These are phyloP conservation scores for Amiota communis DNA, from an alignment of 2,888 invertebrate genomes.

Conservation along the genomic window DNA sequence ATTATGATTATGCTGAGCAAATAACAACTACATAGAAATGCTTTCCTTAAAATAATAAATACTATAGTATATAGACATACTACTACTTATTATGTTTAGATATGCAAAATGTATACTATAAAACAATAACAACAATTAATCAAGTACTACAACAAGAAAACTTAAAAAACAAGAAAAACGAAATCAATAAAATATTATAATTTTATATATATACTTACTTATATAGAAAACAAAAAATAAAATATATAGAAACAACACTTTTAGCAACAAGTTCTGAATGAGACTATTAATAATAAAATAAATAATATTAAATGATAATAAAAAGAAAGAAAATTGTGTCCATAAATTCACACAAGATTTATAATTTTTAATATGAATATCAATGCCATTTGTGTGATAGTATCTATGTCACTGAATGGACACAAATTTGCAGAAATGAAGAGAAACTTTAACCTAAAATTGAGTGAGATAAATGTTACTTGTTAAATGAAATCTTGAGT, in stretches of 20 bases:
- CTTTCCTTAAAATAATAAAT: slow-evolving; percentile 34
- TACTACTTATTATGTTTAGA: slow-evolving; percentile 43
- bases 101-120: slow-evolving; percentile 30
- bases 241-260: slow-evolving; percentile 67
- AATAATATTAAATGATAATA: slow-evolving; percentile 26
- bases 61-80: slow-evolving; percentile 29
- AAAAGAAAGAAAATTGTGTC: slow-evolving; percentile 23
- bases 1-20: slow-evolving; percentile 47
- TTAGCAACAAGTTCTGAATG: slow-evolving; percentile 72
- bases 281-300: slow-evolving; percentile 70
- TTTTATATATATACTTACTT: slow-evolving; percentile 13
- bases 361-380: no score
- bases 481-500: no score
- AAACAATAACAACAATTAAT: neutral
- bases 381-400: no score
- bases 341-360: no score
- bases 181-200: slow-evolving; percentile 1
- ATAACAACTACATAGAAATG: slow-evolving; percentile 32
- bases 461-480: no score
- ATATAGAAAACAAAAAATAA: slow-evolving; percentile 49
- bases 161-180: neutral
- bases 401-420: no score
- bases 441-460: no score
- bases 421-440: no score
- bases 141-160: neutral